These are phyloP conservation scores for Sardinella longiceps DNA, from an alignment of 2,797 vertebrate species.

Conservation along the genomic window DNA sequence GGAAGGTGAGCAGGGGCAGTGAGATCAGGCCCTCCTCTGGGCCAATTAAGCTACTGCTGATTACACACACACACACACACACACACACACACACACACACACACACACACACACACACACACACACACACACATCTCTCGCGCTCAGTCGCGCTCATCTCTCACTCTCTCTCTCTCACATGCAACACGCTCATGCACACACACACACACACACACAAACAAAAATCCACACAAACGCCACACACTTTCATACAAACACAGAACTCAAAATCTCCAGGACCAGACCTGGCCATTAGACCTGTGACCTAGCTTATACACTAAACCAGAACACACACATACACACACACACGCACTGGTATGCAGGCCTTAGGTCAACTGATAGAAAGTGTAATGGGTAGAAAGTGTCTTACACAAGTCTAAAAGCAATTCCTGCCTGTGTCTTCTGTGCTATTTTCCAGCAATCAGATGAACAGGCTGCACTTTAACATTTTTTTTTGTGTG, in stretches of 20 bases:
- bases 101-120: not conserved
- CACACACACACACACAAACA: conserved; percentile 8
- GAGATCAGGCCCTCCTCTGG: conserved; percentile 16
- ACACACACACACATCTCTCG: not conserved
- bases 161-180: not conserved
- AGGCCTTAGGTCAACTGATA: not conserved
- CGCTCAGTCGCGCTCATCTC: not conserved
- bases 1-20: conserved; percentile 48
- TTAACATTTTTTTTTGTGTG: not conserved
- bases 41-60: not conserved
- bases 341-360: not conserved
- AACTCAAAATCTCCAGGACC: not conserved
- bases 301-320: conserved; percentile 22
- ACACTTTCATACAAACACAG: not conserved
- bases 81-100: conserved; percentile 1
- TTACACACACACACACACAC: not conserved
- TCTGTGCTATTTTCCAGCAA: not conserved
- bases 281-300: not conserved
- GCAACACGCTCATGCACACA: not conserved
- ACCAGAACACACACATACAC: conserved; percentile 18
- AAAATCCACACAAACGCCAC: not conserved
- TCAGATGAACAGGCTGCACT: not conserved
- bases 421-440: not conserved
- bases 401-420: not conserved
- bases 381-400: not conserved